phyloP scores from a whole-genome alignment of 2,888 invertebrate genomes.

The Dermolepida albohirtum region DNA sequence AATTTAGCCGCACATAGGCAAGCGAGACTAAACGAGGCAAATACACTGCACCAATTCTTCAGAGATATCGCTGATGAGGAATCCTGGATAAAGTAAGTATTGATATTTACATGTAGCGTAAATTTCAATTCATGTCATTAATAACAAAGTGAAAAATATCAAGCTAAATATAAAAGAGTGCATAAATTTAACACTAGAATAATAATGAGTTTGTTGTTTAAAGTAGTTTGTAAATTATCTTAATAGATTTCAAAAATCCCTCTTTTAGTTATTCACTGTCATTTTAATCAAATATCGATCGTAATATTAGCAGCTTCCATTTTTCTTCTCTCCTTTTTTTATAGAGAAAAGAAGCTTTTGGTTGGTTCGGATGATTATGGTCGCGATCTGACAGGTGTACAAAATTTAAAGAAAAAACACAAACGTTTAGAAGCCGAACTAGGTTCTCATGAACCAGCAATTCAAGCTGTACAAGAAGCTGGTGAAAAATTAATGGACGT shows the following conservation, averaged over 20 bases:
- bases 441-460: constrained; percentile 97
- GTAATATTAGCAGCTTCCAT: not conserved
- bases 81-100: constrained; percentile 93
- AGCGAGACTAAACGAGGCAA: constrained; percentile 93
- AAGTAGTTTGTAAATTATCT: no score
- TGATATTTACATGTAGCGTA: not conserved
- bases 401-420: constrained; percentile 98
- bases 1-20: constrained; percentile 93
- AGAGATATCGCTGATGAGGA: constrained; percentile 99
- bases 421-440: constrained; percentile 98
- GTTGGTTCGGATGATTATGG: constrained; percentile 99
- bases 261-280: not conserved
- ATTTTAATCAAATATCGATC: not conserved
- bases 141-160: no score
- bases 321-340: not conserved
- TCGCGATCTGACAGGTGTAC: constrained; percentile 96
- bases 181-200: no score
- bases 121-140: no score
- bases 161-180: no score
- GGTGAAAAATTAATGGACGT: constrained; percentile 95
- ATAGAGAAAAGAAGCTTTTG: constrained; percentile 90
- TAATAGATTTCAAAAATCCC: no score
- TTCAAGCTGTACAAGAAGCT: constrained; percentile 91
- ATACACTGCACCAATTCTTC: constrained; percentile 99
- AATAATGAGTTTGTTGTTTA: no score